Conservation (phyloP, 2,113 vertebrate species). For the Salvator merianae region DNA sequence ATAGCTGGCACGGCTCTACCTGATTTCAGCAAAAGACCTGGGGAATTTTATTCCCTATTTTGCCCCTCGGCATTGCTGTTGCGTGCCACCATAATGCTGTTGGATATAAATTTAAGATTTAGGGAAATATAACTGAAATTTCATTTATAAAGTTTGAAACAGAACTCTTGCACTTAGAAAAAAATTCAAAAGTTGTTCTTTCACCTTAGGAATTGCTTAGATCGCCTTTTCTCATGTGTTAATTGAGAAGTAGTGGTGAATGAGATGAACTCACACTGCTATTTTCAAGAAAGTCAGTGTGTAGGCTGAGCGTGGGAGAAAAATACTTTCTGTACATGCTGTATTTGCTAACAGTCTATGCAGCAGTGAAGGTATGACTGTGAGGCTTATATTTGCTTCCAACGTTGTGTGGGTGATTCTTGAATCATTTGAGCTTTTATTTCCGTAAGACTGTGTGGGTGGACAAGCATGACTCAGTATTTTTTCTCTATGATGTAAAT, state of each 20-base stretch:
- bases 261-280: not conserved
- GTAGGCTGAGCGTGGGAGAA: constrained; percentile 53
- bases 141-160: not conserved
- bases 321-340: constrained; percentile 62
- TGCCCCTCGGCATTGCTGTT: not conserved
- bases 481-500: constrained; percentile 71
- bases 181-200: constrained; percentile 1
- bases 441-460: constrained; percentile 76
- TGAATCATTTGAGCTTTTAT: constrained; percentile 76
- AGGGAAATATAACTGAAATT: not conserved
- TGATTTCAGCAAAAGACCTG: not conserved
- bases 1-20: not conserved
- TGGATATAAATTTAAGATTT: not conserved
- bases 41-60: not conserved
- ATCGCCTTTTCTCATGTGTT: constrained; percentile 45
- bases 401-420: constrained; percentile 74
- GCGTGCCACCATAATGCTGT: not conserved
- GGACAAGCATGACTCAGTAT: constrained; percentile 79
- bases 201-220: not conserved
- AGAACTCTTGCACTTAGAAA: not conserved
- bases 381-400: constrained; percentile 75
- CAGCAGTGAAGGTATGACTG: constrained; percentile 55
- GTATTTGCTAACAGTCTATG: constrained; percentile 69
- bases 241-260: constrained; percentile 1
- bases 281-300: constrained; percentile 13